Base-by-base conservation (phyloP, 92 coral and sea anemone species). In the Nematostella vectensis region DNA sequence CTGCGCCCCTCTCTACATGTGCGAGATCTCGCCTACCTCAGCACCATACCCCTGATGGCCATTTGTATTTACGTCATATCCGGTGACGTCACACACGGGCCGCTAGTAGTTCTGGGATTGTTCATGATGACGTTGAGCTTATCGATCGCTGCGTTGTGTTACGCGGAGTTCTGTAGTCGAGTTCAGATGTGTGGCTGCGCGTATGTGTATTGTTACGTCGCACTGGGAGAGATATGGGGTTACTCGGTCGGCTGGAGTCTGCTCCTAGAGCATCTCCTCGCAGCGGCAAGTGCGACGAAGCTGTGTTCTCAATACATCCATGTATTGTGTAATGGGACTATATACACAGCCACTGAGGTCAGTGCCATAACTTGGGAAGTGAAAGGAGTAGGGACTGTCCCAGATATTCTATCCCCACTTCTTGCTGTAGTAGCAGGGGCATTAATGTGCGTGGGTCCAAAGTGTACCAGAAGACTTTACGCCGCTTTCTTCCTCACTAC, bases 191-290 rank as follows among this genome's bases (percentile, higher is more conserved):
- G 48, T 26, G 88, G 88, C n/a, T 78, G 82, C 6, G 76, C 61
- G 3, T 80, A 80, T 31, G 36, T 76, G 12, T 80, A 80, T 45
- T 58, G 63, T 37, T 78, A 80, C 10, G 59, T 77, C 17, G 30
- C 83, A 21, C 28, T 80, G 30, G 83, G 88, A 2, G 88, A 80
- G 59, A 27, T 80, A 1, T 80, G 83, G 70, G 88, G 76, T 2
- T 80, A 75, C 36, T 24, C 67, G 49, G 65, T 69, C 3, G 88
- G 88, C 16, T 80, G 83, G 88, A 80, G 63, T 28, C 43, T 76
- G 65, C 1, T 80, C 31, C 30, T 57, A 6, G 83, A 68, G 20
- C 31, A 61, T 13, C 17, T 63, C 1, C 25, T 69, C 22, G 62
- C 40, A 11, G 40, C 54, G 0, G 68, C 88, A 2, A 54, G 73